Evolutionary conservation across 2,113 vertebrate species (phyloP).

Genomic region (Copsychus sechellarum): DNA sequence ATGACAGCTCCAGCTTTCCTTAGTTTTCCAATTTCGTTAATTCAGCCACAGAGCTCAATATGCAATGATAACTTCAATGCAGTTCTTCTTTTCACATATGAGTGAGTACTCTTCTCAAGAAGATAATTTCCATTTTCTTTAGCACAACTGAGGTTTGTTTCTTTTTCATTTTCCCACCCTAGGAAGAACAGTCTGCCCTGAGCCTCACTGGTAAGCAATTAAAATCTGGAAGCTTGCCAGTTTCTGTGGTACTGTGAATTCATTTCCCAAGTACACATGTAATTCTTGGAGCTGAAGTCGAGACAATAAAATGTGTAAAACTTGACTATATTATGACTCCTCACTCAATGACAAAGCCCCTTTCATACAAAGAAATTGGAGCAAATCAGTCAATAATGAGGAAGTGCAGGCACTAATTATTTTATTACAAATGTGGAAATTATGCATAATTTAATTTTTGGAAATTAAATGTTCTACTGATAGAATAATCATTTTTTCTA

Average conservation of each 20-base stretch:
- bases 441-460: conserved; percentile 50
- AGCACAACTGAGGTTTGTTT: conserved; percentile 19
- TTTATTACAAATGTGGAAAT: conserved; percentile 61
- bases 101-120: background rate
- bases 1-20: background rate
- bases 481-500: conserved; percentile 26
- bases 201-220: conserved; percentile 52
- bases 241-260: conserved; percentile 42
- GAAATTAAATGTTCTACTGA: background rate
- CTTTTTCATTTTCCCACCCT: background rate
- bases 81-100: background rate
- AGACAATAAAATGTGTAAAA: conserved; percentile 62
- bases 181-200: conserved; percentile 18
- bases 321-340: conserved; percentile 39
- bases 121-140: conserved; percentile 14
- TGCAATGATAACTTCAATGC: background rate
- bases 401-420: conserved; percentile 43
- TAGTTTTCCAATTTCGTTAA: background rate
- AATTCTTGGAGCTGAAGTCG: conserved; percentile 37
- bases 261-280: conserved; percentile 53
- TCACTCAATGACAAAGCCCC: background rate
- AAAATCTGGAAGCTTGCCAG: conserved; percentile 58
- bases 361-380: conserved; percentile 5
- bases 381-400: background rate
- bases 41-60: background rate